phyloP scores from a whole-genome alignment of 2,888 invertebrate genomes.

The Chrysolina americana region DNA sequence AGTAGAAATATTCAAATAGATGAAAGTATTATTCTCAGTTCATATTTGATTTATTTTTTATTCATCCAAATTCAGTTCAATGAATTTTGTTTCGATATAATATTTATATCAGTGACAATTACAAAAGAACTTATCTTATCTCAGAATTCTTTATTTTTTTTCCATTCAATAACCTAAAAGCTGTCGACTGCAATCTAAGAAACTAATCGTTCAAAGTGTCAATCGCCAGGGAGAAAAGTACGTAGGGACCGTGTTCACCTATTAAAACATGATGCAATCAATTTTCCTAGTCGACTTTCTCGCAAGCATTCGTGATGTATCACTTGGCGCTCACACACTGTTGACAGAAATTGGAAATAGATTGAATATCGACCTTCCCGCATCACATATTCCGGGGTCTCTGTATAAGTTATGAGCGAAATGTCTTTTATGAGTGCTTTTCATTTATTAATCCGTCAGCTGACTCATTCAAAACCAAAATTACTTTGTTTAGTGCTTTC shows the following conservation, averaged over 20 bases:
- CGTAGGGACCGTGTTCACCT: constrained; percentile 31
- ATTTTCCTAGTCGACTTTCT: constrained; percentile 63
- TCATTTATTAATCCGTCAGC: no score
- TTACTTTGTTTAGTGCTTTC: no score
- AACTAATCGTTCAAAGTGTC: constrained; percentile 26
- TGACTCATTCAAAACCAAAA: no score
- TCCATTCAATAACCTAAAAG: background rate
- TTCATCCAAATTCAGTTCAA: no score
- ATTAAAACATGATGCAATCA: constrained; percentile 65
- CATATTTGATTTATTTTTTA: no score
- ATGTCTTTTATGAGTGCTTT: constrained; percentile 56
- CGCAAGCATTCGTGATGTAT: constrained; percentile 66
- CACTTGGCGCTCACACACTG: constrained; percentile 63
- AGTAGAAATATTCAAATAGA: no score
- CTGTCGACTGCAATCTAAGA: constrained; percentile 19
- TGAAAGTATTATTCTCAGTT: no score
- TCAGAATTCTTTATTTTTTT: background rate
- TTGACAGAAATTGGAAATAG: constrained; percentile 69
- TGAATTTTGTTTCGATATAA: no score
- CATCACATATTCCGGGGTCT: constrained; percentile 63
- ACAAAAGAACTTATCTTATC: background rate
- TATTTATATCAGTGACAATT: no score
- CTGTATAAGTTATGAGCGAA: constrained; percentile 62
- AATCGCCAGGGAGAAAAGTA: constrained; percentile 18
- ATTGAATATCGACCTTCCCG: constrained; percentile 63